phyloP scores from a whole-genome alignment of 2,888 invertebrate species.

The Rhopalosiphum nymphaeae region DNA sequence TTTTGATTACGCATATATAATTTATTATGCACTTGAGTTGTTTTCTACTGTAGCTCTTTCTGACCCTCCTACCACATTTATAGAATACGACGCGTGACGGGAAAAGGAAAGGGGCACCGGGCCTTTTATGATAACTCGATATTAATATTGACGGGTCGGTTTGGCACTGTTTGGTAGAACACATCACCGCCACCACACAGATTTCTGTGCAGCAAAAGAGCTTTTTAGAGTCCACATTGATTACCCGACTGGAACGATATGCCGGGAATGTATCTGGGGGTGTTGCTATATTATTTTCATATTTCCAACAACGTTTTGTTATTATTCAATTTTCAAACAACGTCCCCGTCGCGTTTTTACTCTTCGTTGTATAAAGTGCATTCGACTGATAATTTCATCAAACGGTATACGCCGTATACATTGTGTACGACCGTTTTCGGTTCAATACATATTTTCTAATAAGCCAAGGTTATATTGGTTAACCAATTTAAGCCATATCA shows the following conservation, averaged over 20 bases:
- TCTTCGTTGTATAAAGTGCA: neutral
- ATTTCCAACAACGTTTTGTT: conserved; percentile 53
- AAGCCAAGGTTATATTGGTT: neutral
- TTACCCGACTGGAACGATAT: conserved; percentile 57
- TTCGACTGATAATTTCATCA: conserved; percentile 38
- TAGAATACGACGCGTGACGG: neutral
- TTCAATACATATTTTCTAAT: neutral
- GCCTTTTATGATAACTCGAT: conserved; percentile 51
- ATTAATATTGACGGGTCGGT: conserved; percentile 61
- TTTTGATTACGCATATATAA: neutral
- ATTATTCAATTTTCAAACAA: conserved; percentile 51
- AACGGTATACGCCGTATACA: neutral
- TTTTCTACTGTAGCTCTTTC: conserved; percentile 22
- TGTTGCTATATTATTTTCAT: conserved; percentile 63
- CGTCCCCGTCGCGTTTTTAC: conserved; percentile 24
- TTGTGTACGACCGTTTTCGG: neutral
- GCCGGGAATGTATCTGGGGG: conserved; percentile 53
- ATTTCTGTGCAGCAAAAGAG: conserved; percentile 45
- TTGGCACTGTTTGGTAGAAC: conserved; percentile 52
- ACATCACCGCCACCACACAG: conserved; percentile 16
- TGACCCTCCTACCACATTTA: neutral
- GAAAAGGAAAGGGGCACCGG: neutral
- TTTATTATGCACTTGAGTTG: conserved; percentile 28
- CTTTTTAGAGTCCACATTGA: conserved; percentile 52
- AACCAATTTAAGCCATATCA: neutral